These are phyloP conservation scores for Sebastes goodei DNA, from an alignment of 2,797 vertebrate species.

Conservation along the genomic window DNA sequence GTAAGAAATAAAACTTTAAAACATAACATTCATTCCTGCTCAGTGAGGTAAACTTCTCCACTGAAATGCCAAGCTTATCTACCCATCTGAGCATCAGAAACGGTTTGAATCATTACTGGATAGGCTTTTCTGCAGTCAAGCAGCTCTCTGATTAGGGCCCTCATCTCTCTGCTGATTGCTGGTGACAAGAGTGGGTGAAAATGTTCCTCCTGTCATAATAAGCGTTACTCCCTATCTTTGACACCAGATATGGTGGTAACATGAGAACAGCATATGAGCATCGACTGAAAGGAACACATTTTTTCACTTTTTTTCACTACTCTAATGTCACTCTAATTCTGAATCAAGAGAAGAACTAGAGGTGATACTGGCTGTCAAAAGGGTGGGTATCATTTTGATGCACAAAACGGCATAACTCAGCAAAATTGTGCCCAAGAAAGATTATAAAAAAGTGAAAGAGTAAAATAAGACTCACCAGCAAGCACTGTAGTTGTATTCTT, in stretches of 20 bases:
- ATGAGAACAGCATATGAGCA: neutral
- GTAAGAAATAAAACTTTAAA: neutral
- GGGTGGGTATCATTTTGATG: slow-evolving; percentile 8
- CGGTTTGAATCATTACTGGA: slow-evolving; percentile 33
- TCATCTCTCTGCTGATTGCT: slow-evolving; percentile 49
- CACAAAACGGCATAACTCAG: slow-evolving; percentile 10
- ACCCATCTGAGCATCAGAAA: slow-evolving; percentile 23
- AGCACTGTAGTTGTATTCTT: neutral
- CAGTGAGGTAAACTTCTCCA: slow-evolving; percentile 8
- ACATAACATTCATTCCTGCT: neutral
- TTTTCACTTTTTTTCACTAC: neutral
- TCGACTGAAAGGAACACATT: neutral
- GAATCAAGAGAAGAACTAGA: neutral
- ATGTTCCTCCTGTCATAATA: slow-evolving; percentile 49
- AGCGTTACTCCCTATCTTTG: slow-evolving; percentile 27
- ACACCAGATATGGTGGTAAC: slow-evolving; percentile 7
- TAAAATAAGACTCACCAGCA: neutral
- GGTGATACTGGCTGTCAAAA: neutral
- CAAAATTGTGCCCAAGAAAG: neutral
- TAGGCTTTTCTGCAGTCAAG: slow-evolving; percentile 47
- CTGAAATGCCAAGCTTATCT: slow-evolving; percentile 16
- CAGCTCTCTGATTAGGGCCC: slow-evolving; percentile 48
- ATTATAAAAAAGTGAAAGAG: neutral
- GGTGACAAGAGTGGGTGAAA: slow-evolving; percentile 51
- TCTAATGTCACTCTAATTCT: neutral